Evolutionary conservation across 2,797 vertebrate species (phyloP).

Genomic region (Pipistrellus nathusii): DNA sequence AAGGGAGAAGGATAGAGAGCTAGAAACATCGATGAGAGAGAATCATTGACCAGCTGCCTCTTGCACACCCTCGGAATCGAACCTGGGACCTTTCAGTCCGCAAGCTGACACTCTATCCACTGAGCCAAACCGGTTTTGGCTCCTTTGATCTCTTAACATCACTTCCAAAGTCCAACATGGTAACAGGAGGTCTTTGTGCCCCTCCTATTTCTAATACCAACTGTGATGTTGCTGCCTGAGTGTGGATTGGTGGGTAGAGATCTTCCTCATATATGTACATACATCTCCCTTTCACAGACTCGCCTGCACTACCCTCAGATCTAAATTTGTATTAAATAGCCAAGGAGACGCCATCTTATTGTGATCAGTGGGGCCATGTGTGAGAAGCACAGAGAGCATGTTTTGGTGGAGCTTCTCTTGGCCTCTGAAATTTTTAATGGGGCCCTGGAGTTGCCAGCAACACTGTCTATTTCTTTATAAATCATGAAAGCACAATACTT

Average conservation of each 20-base stretch:
- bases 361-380: neutral
- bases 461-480: neutral
- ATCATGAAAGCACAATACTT: slow-evolving; percentile 25
- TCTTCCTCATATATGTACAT: neutral
- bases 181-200: neutral
- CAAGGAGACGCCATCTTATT: neutral
- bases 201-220: neutral
- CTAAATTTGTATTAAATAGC: neutral
- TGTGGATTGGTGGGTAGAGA: neutral
- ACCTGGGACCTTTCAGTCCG: too few relatives aligned
- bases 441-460: neutral
- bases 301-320: neutral
- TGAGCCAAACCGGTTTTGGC: too few relatives aligned
- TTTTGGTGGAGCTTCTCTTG: neutral
- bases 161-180: neutral
- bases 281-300: neutral
- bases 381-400: neutral
- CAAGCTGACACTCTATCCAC: too few relatives aligned
- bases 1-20: too few relatives aligned
- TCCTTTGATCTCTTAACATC: neutral
- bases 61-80: too few relatives aligned
- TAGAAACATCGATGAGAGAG: too few relatives aligned
- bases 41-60: too few relatives aligned
- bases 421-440: neutral
- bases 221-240: neutral